Evolutionary conservation across 2,113 vertebrate species (phyloP).

Genomic region (Coturnix japonica): DNA sequence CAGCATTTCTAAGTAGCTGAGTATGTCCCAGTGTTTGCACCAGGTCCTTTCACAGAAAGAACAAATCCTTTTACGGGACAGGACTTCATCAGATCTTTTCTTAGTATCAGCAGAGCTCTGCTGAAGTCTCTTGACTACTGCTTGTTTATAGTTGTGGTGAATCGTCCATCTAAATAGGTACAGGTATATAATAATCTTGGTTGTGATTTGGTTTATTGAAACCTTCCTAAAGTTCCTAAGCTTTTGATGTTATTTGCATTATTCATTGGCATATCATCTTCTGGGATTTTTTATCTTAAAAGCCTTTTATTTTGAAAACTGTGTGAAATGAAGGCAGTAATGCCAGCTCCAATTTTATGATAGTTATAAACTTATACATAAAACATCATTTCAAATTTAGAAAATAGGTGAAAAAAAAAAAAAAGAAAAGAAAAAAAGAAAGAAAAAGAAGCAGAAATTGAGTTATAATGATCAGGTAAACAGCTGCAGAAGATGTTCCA

Average conservation of each 20-base stretch:
- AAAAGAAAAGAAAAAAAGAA: neutral
- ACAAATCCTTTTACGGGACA: neutral
- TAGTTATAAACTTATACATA: neutral
- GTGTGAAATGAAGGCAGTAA: neutral
- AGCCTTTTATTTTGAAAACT: neutral
- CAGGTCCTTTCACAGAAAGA: neutral
- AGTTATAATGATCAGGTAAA: neutral
- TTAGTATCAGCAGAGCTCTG: neutral
- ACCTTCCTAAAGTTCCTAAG: neutral
- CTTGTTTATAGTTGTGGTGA: neutral
- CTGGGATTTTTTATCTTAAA: neutral
- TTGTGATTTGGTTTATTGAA: neutral
- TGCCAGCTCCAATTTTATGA: neutral
- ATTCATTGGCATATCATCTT: neutral
- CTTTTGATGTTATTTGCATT: neutral
- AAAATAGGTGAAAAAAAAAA: neutral
- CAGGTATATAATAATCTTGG: neutral
- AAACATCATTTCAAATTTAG: neutral
- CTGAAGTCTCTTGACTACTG: conserved; percentile 15
- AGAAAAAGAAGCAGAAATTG: neutral
- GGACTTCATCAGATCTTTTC: conserved; percentile 25
- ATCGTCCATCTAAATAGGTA: neutral
- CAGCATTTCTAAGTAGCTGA: conserved; percentile 41
- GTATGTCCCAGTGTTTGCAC: neutral
- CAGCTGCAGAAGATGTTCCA: neutral